Conservation (phyloP, 2,113 vertebrate genomes). For the Rhizomys pruinosus region DNA sequence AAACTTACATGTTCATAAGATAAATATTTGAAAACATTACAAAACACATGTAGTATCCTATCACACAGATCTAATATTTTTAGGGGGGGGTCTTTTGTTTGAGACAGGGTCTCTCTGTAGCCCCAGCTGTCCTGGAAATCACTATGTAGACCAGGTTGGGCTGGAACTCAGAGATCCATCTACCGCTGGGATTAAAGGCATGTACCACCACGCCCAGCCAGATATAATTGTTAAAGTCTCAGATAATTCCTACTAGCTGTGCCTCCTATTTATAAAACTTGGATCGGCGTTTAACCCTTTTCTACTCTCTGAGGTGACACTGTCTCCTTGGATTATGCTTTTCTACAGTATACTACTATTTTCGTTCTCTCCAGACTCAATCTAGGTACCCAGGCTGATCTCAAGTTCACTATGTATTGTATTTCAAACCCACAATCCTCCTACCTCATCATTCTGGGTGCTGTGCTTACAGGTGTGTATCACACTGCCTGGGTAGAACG, state of each 20-base stretch:
- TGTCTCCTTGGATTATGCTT: background rate
- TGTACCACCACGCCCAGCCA: no score
- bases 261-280: no score
- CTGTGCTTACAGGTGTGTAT: no score
- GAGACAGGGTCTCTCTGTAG: no score
- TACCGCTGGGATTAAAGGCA: no score
- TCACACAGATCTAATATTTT: background rate
- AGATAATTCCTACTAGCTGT: background rate
- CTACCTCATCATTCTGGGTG: background rate
- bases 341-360: background rate
- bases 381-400: background rate
- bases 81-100: background rate
- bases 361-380: background rate
- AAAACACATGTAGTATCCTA: background rate
- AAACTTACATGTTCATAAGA: background rate
- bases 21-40: conserved; percentile 20
- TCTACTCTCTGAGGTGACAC: background rate
- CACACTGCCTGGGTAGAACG: background rate
- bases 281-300: no score
- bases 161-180: no score
- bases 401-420: no score
- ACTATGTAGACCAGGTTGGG: no score
- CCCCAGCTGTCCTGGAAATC: no score
- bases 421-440: no score
- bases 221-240: background rate